Conservation (phyloP, 2,797 vertebrate species). For the Odontamblyopus rebecca region DNA sequence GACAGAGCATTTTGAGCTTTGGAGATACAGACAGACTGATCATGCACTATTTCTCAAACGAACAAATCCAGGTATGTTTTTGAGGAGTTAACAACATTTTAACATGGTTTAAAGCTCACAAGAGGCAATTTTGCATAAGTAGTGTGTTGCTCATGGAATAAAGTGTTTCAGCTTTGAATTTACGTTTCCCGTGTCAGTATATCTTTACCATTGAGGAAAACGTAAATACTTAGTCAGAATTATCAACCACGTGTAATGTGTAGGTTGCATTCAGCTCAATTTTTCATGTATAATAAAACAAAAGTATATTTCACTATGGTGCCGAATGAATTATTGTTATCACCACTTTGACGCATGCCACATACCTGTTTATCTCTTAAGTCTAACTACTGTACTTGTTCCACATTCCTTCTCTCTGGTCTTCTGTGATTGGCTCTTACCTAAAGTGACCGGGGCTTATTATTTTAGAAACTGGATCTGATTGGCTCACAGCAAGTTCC, state of each 20-base stretch:
- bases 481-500: constrained; percentile 45
- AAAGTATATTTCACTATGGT: no score
- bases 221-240: neutral
- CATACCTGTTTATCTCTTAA: neutral
- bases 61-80: no score
- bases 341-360: neutral
- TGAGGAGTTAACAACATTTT: no score
- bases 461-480: constrained; percentile 25
- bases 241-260: neutral
- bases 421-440: constrained; percentile 53
- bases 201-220: neutral
- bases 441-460: constrained; percentile 37
- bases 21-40: no score
- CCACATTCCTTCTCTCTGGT: constrained; percentile 34
- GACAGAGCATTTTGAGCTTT: no score
- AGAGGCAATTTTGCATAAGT: no score
- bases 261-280: neutral
- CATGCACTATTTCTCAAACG: no score
- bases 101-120: no score
- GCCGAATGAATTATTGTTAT: neutral
- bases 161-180: neutral
- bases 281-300: no score
- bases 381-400: constrained; percentile 26
- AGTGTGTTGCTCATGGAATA: neutral
- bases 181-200: neutral